phyloP scores from a whole-genome alignment of 2,888 invertebrate genomes.

The Temnothorax rugatulus region DNA sequence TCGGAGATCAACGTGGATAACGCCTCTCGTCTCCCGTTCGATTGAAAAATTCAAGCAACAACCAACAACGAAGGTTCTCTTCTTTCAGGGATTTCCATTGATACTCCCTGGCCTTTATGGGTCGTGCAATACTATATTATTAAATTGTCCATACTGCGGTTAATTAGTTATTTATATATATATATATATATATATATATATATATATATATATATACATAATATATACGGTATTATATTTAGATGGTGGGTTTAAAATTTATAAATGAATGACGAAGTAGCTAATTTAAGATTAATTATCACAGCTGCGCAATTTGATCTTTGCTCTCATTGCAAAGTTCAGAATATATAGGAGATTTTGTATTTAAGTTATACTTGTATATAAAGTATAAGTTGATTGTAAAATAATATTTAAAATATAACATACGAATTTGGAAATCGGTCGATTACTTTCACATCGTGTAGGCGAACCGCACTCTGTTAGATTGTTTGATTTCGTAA shows the following conservation, averaged over 20 bases:
- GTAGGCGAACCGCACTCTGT: background rate
- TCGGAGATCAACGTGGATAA: background rate
- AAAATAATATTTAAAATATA: constrained; percentile 13
- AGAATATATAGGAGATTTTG: background rate
- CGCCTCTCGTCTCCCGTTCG: background rate
- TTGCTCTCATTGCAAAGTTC: background rate
- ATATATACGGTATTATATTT: background rate
- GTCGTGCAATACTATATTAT: background rate
- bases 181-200: background rate
- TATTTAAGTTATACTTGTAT: too few relatives aligned
- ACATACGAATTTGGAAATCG: background rate
- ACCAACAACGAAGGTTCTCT: background rate
- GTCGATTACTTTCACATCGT: constrained; percentile 38
- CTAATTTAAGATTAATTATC: constrained; percentile 24
- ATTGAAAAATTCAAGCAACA: background rate
- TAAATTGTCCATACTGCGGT: background rate
- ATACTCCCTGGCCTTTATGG: background rate
- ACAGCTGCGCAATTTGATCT: background rate
- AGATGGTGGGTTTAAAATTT: background rate
- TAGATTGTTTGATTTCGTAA: constrained; percentile 48
- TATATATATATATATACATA: too few relatives aligned
- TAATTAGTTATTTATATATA: background rate
- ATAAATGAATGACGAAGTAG: background rate
- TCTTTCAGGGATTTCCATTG: background rate
- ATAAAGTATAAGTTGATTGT: background rate